Evolutionary conservation across 2,797 vertebrate genomes (phyloP).

Genomic region (Oreochromis grahami): DNA sequence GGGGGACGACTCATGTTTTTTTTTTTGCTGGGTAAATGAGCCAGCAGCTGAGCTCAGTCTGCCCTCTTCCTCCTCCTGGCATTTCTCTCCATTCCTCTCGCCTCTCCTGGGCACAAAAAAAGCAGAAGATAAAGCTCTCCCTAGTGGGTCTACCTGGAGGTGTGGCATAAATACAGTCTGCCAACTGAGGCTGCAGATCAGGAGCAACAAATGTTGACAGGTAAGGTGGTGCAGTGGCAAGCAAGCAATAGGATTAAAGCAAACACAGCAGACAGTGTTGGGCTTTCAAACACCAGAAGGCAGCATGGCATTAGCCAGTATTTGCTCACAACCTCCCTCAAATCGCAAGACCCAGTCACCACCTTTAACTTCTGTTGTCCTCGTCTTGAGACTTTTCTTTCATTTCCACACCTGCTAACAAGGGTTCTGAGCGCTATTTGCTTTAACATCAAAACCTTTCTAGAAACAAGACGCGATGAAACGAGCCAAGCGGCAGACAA

Average conservation of each 20-base stretch:
- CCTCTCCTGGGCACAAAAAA: constrained; percentile 18
- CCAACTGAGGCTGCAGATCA: constrained; percentile 6
- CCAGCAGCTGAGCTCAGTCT: constrained; percentile 67
- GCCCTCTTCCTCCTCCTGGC: constrained; percentile 10
- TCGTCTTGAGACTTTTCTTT: background rate
- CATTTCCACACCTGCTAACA: background rate
- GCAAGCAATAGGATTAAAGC: constrained; percentile 34
- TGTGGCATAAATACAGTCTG: constrained; percentile 31
- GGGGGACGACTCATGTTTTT: background rate
- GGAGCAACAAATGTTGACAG: constrained; percentile 34
- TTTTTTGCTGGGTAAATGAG: constrained; percentile 34
- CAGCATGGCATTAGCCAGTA: constrained; percentile 7
- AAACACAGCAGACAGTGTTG: background rate
- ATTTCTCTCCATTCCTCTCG: background rate
- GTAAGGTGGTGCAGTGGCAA: constrained; percentile 14
- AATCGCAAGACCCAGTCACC: background rate
- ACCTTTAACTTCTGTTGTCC: background rate
- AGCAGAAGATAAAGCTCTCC: constrained; percentile 30
- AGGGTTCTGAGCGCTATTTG: background rate
- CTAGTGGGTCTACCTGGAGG: constrained; percentile 44
- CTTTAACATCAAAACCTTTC: background rate
- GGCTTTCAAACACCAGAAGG: constrained; percentile 25
- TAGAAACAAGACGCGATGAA: background rate
- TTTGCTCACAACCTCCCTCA: background rate
- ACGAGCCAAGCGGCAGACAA: background rate